Conservation (phyloP, 2,113 vertebrate species). For the Pogona vitticeps region DNA sequence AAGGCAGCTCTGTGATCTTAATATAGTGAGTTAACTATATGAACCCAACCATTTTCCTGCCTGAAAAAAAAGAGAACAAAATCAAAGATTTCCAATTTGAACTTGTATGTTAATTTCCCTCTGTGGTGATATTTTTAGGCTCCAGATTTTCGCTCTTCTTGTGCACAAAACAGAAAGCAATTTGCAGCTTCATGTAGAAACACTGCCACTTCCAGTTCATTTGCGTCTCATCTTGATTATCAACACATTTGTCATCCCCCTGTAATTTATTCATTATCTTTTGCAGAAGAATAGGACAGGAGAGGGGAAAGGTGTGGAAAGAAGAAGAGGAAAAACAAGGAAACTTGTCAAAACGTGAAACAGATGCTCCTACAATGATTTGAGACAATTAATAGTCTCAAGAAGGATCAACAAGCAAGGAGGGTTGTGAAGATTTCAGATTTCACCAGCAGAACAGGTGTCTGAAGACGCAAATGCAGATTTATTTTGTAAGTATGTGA, state of each 20-base stretch:
- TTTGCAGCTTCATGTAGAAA: constrained; percentile 74
- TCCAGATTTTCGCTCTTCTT: constrained; percentile 59
- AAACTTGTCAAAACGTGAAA: constrained; percentile 80
- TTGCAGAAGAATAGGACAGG: constrained; percentile 68
- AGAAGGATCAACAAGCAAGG: constrained; percentile 65
- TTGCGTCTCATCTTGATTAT: constrained; percentile 79
- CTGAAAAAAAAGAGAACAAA: background rate
- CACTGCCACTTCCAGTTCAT: constrained; percentile 72
- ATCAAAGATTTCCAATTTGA: constrained; percentile 45
- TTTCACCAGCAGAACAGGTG: constrained; percentile 61
- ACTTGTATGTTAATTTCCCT: constrained; percentile 57
- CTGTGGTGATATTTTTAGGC: constrained; percentile 66
- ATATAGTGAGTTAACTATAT: background rate
- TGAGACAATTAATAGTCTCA: constrained; percentile 78
- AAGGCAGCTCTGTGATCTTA: background rate
- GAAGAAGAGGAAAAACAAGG: constrained; percentile 67
- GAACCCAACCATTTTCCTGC: constrained; percentile 32
- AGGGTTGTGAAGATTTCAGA: constrained; percentile 56
- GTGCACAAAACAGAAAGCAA: constrained; percentile 70
- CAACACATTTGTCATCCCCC: constrained; percentile 75
- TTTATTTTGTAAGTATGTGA: constrained; percentile 69
- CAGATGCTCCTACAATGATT: constrained; percentile 79
- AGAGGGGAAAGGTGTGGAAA: constrained; percentile 49
- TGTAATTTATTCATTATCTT: constrained; percentile 83
- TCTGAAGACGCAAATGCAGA: constrained; percentile 68